These are phyloP conservation scores for Cirrhinus molitorella DNA, from an alignment of 2,797 vertebrate species.

Conservation along the genomic window DNA sequence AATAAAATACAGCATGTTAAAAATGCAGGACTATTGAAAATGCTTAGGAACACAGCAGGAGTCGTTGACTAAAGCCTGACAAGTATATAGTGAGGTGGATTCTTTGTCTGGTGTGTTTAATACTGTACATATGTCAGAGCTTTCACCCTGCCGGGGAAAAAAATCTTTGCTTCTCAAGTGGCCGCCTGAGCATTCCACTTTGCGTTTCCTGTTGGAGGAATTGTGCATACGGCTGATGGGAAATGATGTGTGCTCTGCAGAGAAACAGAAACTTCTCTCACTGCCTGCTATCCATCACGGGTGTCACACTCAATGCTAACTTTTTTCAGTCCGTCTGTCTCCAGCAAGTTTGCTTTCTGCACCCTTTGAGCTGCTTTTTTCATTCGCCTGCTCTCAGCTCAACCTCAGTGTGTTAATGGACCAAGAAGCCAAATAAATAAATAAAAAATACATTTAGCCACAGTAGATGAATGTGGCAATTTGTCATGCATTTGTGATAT, in stretches of 20 bases:
- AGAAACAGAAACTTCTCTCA: constrained; percentile 72
- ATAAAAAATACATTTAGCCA: constrained; percentile 76
- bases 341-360: constrained; percentile 83
- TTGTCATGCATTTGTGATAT: constrained; percentile 81
- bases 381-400: constrained; percentile 82
- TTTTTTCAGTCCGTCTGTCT: constrained; percentile 84
- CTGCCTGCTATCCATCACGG: constrained; percentile 79
- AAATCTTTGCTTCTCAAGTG: constrained; percentile 49
- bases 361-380: constrained; percentile 83
- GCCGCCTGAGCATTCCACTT: constrained; percentile 58
- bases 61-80: constrained; percentile 8
- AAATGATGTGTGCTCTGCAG: constrained; percentile 60
- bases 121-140: constrained; percentile 44
- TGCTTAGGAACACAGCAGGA: constrained; percentile 15
- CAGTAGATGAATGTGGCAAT: constrained; percentile 86
- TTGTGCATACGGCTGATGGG: constrained; percentile 55
- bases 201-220: constrained; percentile 58
- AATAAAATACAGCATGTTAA: constrained; percentile 4
- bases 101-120: constrained; percentile 33
- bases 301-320: constrained; percentile 79
- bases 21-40: constrained; percentile 15
- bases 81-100: constrained; percentile 24
- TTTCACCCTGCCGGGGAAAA: constrained; percentile 22
- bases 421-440: constrained; percentile 68
- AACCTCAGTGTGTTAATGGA: constrained; percentile 83